Evolutionary conservation across 2,797 vertebrate genomes (phyloP), one percentile per base, ranked within the genome.

Genomic region (Mormyrops attenuatus): DNA sequence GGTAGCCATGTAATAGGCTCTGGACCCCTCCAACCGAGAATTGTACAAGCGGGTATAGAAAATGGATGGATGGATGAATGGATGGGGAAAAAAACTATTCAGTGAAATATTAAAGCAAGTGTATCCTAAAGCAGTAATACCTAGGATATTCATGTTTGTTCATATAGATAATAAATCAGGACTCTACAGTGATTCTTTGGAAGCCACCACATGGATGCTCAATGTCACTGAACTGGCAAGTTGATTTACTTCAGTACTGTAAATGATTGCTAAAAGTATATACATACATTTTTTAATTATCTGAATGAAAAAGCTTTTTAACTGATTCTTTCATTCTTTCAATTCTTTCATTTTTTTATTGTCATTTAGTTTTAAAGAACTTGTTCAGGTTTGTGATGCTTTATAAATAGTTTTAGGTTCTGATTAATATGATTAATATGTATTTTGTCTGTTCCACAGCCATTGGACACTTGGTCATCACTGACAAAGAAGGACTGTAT

Each of bases 401-500:
- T 80, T 53, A 30, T 52, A 85, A 17, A 49, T 85, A 7, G 4
- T 87, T 57, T 87, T 22, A 60, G 22, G 49, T 34, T 60, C 8
- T 57, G 11, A 13, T 63, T 82, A 73, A 66, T 26, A 11, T 90
- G 52, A n/a, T n/a, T n/a, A n/a, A n/a, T n/a, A n/a, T n/a, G n/a
- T 91, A 7, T 91, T n/a, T 63, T 91, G 8, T 73, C 13, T 17
- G 91, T 95, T 95, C 52, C 92, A 90, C 89, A 94, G 90, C 97
- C 96, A 41, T 55, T 92, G 88, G 97, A 97, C 84, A 95, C 97
- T 0, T 99, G 98, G 98, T 95, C 97, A 0, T 95, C 96, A 1
- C 94, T 99, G 92, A 93, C 97, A 0, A 96, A 91, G 90, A 95
- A 96, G 6, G 96, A 98, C 66, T 99, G 98, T 92, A 80, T 97